Evolutionary conservation across 1,140 invertebrate species (phyloP), one percentile per base, ranked within the genome.

Genomic region (Drosophila serrata): DNA sequence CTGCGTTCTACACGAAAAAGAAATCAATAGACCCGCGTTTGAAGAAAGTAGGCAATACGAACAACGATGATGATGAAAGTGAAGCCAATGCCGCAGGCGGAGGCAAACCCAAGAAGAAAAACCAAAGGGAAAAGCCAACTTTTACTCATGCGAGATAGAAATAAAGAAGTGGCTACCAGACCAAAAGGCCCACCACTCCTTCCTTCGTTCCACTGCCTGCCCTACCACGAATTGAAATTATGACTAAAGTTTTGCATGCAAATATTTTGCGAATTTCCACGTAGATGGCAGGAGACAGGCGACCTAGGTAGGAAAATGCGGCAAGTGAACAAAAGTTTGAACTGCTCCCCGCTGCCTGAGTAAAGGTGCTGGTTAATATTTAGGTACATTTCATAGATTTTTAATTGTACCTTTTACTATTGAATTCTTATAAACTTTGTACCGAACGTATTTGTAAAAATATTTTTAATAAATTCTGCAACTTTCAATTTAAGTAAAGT

Each of bases 221-320:
- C 39, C 59, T 35, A 29, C 74, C 57, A 48, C 51, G 29, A 73
- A 73, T 72, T 76, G 72, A 88, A 88, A 88, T 88, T 88, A 88
- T 88, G 84, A 84, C 80, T 74, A 84, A 88, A 88, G 85, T 88
- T 88, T 84, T 57, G 77, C 84, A 90, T 88, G 84, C 84, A 88
- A 88, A 88, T 88, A 90, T 88, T 88, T 88, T 88, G 85, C 85
- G 58, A 88, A 84, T 81, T 88, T 88, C 63, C 68, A 77, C 68
- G 62, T 80, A 64, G 49, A 63, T 65, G 51, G 62, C 64, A 68
- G 73, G 39, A 67, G 43, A 76, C 35, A 68, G 62, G 74, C 61
- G 45, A 48, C 48, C 46, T 37, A 74, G 33, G 58, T 19, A 58
- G 51, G 42, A 29, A 62, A 45, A 39, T n/a, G 17, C 17, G 69